phyloP scores from a whole-genome alignment of 2,113 vertebrate genomes.

The Oreochromis aureus region DNA sequence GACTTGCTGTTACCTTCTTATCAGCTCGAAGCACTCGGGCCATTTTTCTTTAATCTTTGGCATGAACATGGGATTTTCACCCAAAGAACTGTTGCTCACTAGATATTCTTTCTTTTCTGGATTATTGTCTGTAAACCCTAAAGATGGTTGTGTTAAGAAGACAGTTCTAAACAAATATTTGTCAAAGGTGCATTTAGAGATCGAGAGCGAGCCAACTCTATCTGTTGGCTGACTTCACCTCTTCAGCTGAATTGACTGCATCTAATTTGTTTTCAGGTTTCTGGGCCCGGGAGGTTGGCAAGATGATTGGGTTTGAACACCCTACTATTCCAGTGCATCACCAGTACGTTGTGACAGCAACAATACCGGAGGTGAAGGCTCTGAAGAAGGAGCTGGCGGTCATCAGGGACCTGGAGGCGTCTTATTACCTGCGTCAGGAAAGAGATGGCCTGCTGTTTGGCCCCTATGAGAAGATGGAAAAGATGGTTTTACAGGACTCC shows the following conservation, averaged over 20 bases:
- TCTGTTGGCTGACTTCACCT: neutral
- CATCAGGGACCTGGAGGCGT: slow-evolving; percentile 90
- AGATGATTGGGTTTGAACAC: slow-evolving; percentile 87
- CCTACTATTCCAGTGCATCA: slow-evolving; percentile 95
- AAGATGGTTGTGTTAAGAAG: neutral
- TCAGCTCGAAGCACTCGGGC: neutral
- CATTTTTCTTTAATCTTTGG: neutral
- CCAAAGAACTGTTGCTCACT: neutral
- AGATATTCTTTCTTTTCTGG: neutral
- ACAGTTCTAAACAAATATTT: neutral
- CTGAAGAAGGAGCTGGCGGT: slow-evolving; percentile 87
- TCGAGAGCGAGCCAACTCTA: neutral
- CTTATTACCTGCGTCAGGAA: slow-evolving; percentile 92
- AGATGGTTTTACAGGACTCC: slow-evolving; percentile 92
- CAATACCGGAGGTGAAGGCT: slow-evolving; percentile 90
- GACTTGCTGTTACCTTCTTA: neutral
- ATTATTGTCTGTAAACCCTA: neutral
- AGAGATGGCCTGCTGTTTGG: slow-evolving; percentile 92
- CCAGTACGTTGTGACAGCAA: slow-evolving; percentile 92
- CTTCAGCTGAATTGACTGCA: neutral
- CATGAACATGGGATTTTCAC: neutral
- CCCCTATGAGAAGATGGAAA: slow-evolving; percentile 89
- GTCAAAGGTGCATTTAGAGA: neutral
- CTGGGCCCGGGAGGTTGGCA: slow-evolving; percentile 91
- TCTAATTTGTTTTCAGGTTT: slow-evolving; percentile 75